Base-by-base conservation (phyloP, 2,888 invertebrate genomes). In the Tyria jacobaeae region DNA sequence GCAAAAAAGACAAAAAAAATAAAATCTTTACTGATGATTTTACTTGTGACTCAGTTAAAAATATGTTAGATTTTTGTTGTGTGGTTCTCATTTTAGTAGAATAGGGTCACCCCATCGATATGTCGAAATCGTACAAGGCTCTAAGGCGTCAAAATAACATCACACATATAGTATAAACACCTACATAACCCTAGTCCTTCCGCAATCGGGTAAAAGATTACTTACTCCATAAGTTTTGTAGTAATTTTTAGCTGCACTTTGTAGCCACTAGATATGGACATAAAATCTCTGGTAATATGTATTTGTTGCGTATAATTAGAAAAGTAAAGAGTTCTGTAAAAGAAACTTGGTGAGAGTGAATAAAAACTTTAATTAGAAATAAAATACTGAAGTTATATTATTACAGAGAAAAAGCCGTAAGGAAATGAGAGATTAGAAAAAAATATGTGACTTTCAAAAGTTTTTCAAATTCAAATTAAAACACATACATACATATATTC, bases 291-390 rank as follows among this genome's bases (percentile, higher is more conserved):
- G 21, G 21, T 44, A 41, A 3, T 41, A 10, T 41, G 7, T 41
- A 44, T 21, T 44, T 44, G 12, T 21, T 44, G 21, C 12, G 1
- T 21, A 44, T 31, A 12, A 34, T 50, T 50, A 34, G 34, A 50
- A 50, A 50, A 14, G n/a, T 31, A 21, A 34, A 14, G 6, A 21
- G 17, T 50, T 17, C 12, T 50, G 9, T 34, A 34, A 50, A 34
- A 34, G 50, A 50, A 50, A 50, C 34, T 50, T 31, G 17, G 14
- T 31, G 34, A 50, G 17, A 50, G 17, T 34, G 2, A 34, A 50
- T 34, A 50, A 34, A 31, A 21, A 34, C 50, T 21, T 21, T 34
- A 17, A 34, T 34, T 17, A n/a, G 21, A 3, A 21, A 10, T 17
- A 41, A 41, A 41, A 44, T 44, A 44, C 12, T 44, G 10, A 12